These are phyloP conservation scores for Pogonophryne albipinna DNA, from an alignment of 2,797 vertebrate genomes.

Conservation along the genomic window DNA sequence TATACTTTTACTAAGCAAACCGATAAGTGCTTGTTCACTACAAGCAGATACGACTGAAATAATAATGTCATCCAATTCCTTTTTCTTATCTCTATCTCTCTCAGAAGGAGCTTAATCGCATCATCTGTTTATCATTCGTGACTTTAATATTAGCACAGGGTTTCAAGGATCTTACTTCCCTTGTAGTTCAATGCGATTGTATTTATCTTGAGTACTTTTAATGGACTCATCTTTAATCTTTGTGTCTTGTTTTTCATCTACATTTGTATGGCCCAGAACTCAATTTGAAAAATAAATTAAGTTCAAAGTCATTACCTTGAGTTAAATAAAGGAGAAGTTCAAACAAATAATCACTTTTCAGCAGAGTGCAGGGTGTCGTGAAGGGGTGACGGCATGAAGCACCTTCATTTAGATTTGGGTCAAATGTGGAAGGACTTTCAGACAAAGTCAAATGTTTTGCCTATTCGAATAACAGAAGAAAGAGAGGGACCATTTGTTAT, in stretches of 20 bases:
- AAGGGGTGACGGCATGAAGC: neutral
- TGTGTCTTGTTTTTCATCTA: constrained; percentile 16
- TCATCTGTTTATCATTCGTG: constrained; percentile 25
- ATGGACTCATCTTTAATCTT: constrained; percentile 41
- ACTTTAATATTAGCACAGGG: neutral
- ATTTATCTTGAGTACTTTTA: constrained; percentile 42
- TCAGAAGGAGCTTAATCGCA: neutral
- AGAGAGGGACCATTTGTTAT: neutral
- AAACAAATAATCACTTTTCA: constrained; percentile 35
- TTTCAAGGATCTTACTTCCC: constrained; percentile 26
- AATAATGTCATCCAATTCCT: neutral
- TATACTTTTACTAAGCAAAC: neutral
- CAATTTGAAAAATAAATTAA: constrained; percentile 7
- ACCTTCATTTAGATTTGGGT: neutral
- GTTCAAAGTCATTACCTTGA: constrained; percentile 41
- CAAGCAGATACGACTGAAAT: no score
- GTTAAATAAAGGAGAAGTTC: constrained; percentile 20
- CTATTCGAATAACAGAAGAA: neutral
- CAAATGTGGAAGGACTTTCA: constrained; percentile 2
- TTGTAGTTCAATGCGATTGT: neutral
- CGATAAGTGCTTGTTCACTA: neutral
- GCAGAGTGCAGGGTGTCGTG: neutral
- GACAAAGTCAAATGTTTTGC: no score
- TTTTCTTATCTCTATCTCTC: neutral
- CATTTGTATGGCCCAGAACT: constrained; percentile 15